Base-by-base conservation (phyloP, 2,888 invertebrate genomes). In the Lasioglossum calceatum region DNA sequence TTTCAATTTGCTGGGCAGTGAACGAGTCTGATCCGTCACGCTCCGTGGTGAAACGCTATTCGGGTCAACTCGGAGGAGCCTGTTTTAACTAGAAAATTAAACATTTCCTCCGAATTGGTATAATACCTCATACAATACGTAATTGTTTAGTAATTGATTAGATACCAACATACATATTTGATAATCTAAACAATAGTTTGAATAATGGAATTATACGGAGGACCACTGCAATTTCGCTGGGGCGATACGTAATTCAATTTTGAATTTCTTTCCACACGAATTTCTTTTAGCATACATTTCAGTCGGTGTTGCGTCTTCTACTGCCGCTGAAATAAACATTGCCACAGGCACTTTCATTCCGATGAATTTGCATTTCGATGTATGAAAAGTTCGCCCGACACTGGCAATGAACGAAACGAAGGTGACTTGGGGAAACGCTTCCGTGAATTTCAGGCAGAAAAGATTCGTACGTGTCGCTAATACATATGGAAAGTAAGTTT, bases 401-500 rank as follows among this genome's bases (percentile, higher is more conserved):
- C 7, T 64, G 47, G 47, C n/a, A 3, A 10, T 61, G 39, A 39
- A 44, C 16, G 19, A 19, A 36, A 27, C 32, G 32, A 42, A 42
- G 36, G 54, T 70, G 16, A 32, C 44, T 32, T 19, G 5, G 27
- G 19, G 39, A 71, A 61, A 79, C 23, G 39, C 19, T 79, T 39
- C 27, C 47, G 8, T 36, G 73, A 76, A 71, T 36, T 58, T 71
- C 71, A 42, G 61, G 23, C 32, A 58, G 58, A 77, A 73, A 27
- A 32, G 44, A 67, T 64, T 54, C 72, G 58, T 54, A 73, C 47
- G 42, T 73, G 61, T 72, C 44, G 72, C 67, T 82, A 82, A 84
- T 82, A 58, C 54, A 82, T 84, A 79, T 72, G 78, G 71, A 75
- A 84, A 83, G 78, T 61, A 83, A 85, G 84, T 78, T 85, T 44